These are phyloP conservation scores for Scarus forsteni DNA, from an alignment of 2,797 vertebrate genomes.

Conservation along the genomic window DNA sequence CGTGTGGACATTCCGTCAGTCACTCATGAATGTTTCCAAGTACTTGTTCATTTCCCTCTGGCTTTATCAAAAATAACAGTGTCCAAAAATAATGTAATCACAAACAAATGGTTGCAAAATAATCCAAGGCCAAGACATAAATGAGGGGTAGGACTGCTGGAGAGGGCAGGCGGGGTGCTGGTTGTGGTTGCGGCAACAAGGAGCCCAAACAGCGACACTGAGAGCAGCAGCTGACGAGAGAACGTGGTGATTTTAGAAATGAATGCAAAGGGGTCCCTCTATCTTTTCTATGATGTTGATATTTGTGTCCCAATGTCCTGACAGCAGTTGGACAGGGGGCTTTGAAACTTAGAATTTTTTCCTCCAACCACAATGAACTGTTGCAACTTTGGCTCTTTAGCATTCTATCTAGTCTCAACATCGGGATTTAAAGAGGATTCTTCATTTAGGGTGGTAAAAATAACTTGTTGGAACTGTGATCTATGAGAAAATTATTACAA, in stretches of 20 bases:
- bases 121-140: slow-evolving; percentile 23
- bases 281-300: too few relatives aligned
- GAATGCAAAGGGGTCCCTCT: background rate
- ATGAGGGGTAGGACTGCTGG: slow-evolving; percentile 23
- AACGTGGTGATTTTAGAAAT: background rate
- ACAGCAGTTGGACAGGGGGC: too few relatives aligned
- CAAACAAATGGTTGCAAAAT: slow-evolving; percentile 11
- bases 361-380: too few relatives aligned
- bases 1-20: too few relatives aligned
- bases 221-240: slow-evolving; percentile 67
- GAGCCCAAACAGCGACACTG: slow-evolving; percentile 52
- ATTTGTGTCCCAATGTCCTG: too few relatives aligned
- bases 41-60: slow-evolving; percentile 37
- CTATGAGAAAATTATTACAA: too few relatives aligned
- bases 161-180: slow-evolving; percentile 32
- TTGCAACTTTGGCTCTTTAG: too few relatives aligned
- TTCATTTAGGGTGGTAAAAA: too few relatives aligned
- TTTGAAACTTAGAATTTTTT: too few relatives aligned
- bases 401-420: too few relatives aligned
- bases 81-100: slow-evolving; percentile 1
- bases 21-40: background rate
- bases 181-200: slow-evolving; percentile 46
- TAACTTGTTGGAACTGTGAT: too few relatives aligned
- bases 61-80: slow-evolving; percentile 6
- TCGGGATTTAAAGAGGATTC: too few relatives aligned